These are phyloP conservation scores for Cheilosia urbana DNA, from an alignment of 2,888 invertebrate species.

Conservation along the genomic window DNA sequence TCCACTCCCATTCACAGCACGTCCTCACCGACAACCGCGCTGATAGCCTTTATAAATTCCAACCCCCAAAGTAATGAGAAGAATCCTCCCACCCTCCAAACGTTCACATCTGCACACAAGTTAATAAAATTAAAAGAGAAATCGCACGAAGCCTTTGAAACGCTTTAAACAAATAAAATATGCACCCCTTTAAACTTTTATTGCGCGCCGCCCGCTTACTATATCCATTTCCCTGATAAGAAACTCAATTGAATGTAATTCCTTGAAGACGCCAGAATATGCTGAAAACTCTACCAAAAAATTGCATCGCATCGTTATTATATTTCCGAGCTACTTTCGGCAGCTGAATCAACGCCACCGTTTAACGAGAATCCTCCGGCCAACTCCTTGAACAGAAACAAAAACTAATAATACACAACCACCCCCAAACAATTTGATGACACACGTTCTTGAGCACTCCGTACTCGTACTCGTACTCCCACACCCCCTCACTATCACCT, in stretches of 20 bases:
- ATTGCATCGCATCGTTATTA: conserved; percentile 53
- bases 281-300: conserved; percentile 17
- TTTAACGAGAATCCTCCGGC: conserved; percentile 44
- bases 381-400: neutral
- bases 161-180: conserved; percentile 57
- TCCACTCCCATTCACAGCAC: no score
- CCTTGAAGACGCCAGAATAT: conserved; percentile 15
- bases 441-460: conserved; percentile 60
- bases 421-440: conserved; percentile 69
- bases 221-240: conserved; percentile 43
- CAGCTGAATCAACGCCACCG: conserved; percentile 57
- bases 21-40: no score
- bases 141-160: conserved; percentile 31
- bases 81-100: no score
- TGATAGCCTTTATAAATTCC: no score
- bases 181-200: conserved; percentile 68
- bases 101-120: conserved; percentile 44
- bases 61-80: no score
- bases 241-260: conserved; percentile 61
- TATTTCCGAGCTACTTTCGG: conserved; percentile 30
- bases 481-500: neutral
- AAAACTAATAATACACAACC: conserved; percentile 4
- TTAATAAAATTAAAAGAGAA: conserved; percentile 61
- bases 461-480: neutral
- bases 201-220: neutral